Evolutionary conservation across 1,140 invertebrate species (phyloP).

Genomic region (Solen grandis): DNA sequence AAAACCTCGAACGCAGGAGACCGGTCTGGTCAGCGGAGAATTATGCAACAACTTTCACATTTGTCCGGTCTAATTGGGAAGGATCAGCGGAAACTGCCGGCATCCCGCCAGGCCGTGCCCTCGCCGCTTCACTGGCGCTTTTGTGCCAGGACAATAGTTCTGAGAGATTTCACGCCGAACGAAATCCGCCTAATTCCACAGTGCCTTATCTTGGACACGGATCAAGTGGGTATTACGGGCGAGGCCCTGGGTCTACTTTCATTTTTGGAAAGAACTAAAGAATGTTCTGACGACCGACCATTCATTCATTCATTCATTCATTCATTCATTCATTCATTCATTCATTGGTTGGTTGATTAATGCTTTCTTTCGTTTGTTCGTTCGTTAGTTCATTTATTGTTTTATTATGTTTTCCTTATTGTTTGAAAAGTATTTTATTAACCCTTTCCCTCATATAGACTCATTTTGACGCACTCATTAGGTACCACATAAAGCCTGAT

Average conservation of each 20-base stretch:
- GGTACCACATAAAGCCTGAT: too few species aligned
- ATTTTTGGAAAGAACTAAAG: conserved; percentile 16
- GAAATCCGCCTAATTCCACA: conserved; percentile 38
- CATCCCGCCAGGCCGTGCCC: background rate
- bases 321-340: background rate
- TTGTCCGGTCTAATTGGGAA: conserved; percentile 9
- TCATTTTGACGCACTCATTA: too few species aligned
- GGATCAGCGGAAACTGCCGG: conserved; percentile 12
- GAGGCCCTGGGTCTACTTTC: background rate
- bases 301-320: background rate
- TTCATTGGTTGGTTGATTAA: background rate
- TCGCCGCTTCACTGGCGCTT: background rate
- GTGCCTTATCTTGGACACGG: conserved; percentile 25
- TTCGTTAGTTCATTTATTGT: background rate
- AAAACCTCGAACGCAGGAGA: background rate
- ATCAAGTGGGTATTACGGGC: background rate
- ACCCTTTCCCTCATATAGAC: too few species aligned
- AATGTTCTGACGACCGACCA: background rate
- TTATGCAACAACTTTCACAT: background rate
- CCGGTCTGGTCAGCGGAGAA: background rate
- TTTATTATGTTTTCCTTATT: too few species aligned
- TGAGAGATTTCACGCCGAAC: conserved; percentile 7
- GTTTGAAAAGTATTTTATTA: too few species aligned
- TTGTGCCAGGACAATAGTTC: conserved; percentile 19
- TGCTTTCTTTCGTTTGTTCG: background rate